phyloP scores from a whole-genome alignment of 2,797 vertebrate genomes.

The Parauchenoglanis ngamensis region DNA sequence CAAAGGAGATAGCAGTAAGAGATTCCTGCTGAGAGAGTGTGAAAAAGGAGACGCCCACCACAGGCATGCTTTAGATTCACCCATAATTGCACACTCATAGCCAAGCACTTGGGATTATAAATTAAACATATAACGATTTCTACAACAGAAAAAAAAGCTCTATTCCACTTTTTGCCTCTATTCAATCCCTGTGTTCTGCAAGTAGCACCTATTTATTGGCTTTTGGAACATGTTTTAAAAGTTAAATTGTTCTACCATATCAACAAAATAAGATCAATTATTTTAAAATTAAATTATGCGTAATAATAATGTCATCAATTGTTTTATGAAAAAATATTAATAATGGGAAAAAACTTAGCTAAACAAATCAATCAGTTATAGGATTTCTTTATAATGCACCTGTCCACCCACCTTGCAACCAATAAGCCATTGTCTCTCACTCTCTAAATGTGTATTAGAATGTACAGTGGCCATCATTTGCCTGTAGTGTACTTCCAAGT shows the following conservation, averaged over 20 bases:
- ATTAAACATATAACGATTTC: background rate
- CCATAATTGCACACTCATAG: background rate
- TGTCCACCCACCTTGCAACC: background rate
- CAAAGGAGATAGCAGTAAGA: constrained; percentile 40
- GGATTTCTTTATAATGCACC: background rate
- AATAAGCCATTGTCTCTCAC: background rate
- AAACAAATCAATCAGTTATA: background rate
- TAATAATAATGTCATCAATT: background rate
- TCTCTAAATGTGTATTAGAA: too few relatives aligned
- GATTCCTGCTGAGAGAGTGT: constrained; percentile 35
- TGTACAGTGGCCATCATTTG: too few relatives aligned
- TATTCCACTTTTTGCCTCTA: background rate
- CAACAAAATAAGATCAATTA: background rate
- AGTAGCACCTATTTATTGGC: background rate
- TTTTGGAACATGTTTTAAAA: background rate
- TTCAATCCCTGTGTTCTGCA: background rate
- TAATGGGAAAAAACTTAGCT: background rate
- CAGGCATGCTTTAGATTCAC: background rate
- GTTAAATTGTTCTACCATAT: background rate
- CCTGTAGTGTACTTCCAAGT: too few relatives aligned
- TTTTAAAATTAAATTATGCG: background rate
- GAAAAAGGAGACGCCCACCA: constrained; percentile 23
- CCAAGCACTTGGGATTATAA: background rate
- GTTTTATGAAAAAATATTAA: background rate
- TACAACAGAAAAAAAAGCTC: background rate